A percentile compares a stretch with the other conserved stretches of the same genome.
phyloP scores from a whole-genome alignment of 1,140 invertebrate genomes.

The Pseudobourletiella spinata region DNA sequence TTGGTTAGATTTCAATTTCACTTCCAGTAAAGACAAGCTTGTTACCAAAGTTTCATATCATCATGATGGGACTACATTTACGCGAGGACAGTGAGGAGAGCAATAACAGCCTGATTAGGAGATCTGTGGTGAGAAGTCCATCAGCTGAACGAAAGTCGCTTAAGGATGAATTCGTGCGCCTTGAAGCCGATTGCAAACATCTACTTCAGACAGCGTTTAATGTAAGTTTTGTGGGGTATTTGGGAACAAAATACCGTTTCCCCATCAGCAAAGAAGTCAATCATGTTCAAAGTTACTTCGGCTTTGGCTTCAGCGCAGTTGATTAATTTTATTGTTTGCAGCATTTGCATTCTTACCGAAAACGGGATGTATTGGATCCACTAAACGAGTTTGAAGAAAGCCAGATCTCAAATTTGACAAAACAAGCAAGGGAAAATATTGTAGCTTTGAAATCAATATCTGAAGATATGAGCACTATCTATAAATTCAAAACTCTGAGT shows the following conservation, averaged over 20 bases:
- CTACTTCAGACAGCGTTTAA: constrained; percentile 5
- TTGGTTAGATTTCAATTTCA: too few species aligned
- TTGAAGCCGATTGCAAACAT: constrained; percentile 14
- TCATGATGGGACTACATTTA: background rate
- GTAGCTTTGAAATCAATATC: constrained; percentile 11
- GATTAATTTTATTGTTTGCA: background rate
- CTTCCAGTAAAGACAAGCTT: too few species aligned
- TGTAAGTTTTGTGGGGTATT: constrained; percentile 2
- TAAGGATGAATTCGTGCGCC: constrained; percentile 14
- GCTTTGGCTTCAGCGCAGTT: background rate
- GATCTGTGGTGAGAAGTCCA: background rate
- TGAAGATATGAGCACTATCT: constrained; percentile 16
- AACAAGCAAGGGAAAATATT: background rate
- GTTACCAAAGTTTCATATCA: too few species aligned
- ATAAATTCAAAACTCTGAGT: constrained; percentile 1
- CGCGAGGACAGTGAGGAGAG: background rate
- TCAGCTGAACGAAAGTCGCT: constrained; percentile 1
- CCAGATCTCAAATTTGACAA: background rate
- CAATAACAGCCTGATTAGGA: background rate
- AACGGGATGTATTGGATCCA: background rate
- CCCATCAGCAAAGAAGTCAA: too few species aligned
- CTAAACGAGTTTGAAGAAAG: background rate
- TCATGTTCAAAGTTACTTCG: too few species aligned
- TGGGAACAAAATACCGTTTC: too few species aligned
- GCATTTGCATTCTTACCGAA: constrained; percentile 3